phyloP scores from a whole-genome alignment of 2,888 invertebrate genomes.

The Drosophila tripunctata region DNA sequence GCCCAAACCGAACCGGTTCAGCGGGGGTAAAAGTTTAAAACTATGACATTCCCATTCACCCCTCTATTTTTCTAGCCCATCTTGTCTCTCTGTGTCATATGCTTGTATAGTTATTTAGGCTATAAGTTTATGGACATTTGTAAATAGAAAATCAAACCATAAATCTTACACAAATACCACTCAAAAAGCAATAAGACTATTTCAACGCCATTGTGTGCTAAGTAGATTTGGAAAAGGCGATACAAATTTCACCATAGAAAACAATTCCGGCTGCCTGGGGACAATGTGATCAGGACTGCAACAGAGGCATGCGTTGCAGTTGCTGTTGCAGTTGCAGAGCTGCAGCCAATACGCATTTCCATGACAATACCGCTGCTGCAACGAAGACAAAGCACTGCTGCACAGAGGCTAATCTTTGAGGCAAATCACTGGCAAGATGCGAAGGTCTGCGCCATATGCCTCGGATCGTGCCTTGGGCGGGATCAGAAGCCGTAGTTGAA shows the following conservation, averaged over 20 bases:
- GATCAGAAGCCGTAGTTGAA: slow-evolving; percentile 1
- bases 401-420: slow-evolving; percentile 65
- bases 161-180: slow-evolving; percentile 78
- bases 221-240: slow-evolving; percentile 83
- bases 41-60: too few species aligned
- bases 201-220: slow-evolving; percentile 83
- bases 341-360: slow-evolving; percentile 31
- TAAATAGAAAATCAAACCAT: slow-evolving; percentile 66
- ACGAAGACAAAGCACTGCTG: slow-evolving; percentile 45
- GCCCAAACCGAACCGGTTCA: too few species aligned
- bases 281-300: slow-evolving; percentile 55
- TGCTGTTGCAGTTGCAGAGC: slow-evolving; percentile 21
- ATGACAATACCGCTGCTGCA: slow-evolving; percentile 47
- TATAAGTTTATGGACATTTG: slow-evolving; percentile 12
- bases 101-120: slow-evolving; percentile 14
- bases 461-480: slow-evolving; percentile 36
- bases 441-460: slow-evolving; percentile 54
- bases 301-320: slow-evolving; percentile 33
- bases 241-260: slow-evolving; percentile 79
- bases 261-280: slow-evolving; percentile 53
- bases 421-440: slow-evolving; percentile 65
- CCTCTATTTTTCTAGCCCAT: not conserved
- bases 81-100: not conserved
- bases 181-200: slow-evolving; percentile 82
- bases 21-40: too few species aligned